A percentile compares a stretch with the other conserved stretches of the same genome.
Conservation (phyloP, 2,797 vertebrate genomes). For the Brachymystax lenok region DNA sequence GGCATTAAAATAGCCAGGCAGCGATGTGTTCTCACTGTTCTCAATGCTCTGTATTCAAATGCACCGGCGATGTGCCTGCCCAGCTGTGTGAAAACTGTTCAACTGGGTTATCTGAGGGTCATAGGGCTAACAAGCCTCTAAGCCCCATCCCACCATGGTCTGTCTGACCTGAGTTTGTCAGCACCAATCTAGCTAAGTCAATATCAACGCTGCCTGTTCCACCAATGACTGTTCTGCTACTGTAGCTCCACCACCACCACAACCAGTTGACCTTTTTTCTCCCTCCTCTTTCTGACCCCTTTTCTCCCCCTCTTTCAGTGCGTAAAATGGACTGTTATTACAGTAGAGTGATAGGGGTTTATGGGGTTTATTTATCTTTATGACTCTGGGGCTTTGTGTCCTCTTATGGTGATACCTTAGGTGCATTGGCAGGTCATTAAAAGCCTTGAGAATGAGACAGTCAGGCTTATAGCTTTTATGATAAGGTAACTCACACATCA, state of each 20-base stretch:
- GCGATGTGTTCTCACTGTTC: background rate
- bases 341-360: conserved; percentile 79
- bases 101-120: conserved; percentile 71
- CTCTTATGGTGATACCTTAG: conserved; percentile 75
- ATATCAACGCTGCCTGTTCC: conserved; percentile 66
- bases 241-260: conserved; percentile 69
- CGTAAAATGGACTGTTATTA: conserved; percentile 76
- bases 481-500: conserved; percentile 70
- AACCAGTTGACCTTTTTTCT: conserved; percentile 61
- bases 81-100: conserved; percentile 50
- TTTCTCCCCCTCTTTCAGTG: conserved; percentile 55
- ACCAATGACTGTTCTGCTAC: conserved; percentile 60
- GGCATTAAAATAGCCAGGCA: conserved; percentile 39
- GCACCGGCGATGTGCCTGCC: conserved; percentile 35
- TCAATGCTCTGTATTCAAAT: conserved; percentile 36
- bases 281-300: background rate
- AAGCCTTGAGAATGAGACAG: conserved; percentile 64
- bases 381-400: conserved; percentile 74
- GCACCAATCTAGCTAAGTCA: conserved; percentile 75
- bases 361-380: conserved; percentile 68
- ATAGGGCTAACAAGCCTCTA: conserved; percentile 65
- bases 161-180: conserved; percentile 73
- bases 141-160: conserved; percentile 18
- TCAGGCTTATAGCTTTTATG: conserved; percentile 69
- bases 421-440: conserved; percentile 71